phyloP scores from a whole-genome alignment of 2,113 vertebrate genomes.

The Orycteropus afer region DNA sequence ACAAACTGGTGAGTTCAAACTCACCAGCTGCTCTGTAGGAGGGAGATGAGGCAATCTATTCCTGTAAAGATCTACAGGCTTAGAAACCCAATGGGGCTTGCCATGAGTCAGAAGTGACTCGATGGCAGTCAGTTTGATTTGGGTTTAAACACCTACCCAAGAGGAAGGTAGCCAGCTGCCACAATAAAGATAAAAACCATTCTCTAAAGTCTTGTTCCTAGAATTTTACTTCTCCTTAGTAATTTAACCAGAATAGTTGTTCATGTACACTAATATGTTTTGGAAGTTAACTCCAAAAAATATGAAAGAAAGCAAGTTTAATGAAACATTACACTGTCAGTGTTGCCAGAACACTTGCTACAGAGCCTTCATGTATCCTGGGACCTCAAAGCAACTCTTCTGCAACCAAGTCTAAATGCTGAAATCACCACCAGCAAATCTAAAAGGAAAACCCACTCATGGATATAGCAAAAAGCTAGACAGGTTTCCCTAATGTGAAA shows the following conservation, averaged over 20 bases:
- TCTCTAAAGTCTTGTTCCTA: neutral
- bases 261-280: neutral
- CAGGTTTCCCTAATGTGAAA: constrained; percentile 65
- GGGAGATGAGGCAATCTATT: too few relatives aligned
- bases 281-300: neutral
- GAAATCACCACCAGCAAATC: constrained; percentile 64
- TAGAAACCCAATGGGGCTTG: too few relatives aligned
- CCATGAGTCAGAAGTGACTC: too few relatives aligned
- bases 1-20: too few relatives aligned
- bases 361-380: neutral
- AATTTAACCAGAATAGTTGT: constrained; percentile 14
- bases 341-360: neutral
- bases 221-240: neutral
- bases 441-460: constrained; percentile 48
- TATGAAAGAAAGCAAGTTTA: constrained; percentile 16
- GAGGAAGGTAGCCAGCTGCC: neutral
- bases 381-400: constrained; percentile 37
- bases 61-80: too few relatives aligned
- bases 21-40: too few relatives aligned
- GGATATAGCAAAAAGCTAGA: constrained; percentile 40
- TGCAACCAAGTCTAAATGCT: constrained; percentile 55
- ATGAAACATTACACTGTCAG: neutral
- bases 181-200: neutral
- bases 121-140: too few relatives aligned
- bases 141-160: too few relatives aligned